Base-by-base conservation (phyloP, 1,140 invertebrate genomes). In the Lucilia cuprina region DNA sequence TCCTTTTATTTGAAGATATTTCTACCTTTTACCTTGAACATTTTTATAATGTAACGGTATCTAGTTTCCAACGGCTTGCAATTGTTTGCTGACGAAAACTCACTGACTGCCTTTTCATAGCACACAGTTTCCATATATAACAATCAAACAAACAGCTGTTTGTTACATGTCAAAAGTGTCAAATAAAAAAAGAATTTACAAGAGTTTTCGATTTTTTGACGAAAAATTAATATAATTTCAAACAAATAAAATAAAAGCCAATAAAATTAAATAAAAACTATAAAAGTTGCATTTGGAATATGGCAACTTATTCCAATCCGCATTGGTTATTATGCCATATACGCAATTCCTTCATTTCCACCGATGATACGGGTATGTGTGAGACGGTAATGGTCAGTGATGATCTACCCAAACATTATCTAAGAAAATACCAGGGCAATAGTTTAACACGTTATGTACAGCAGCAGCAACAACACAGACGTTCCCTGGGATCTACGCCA, bases 301-400 rank as follows among this genome's bases (percentile, higher is more conserved):
- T 98, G 97, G 97, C 97, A 85, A 94, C 97, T 82, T 98, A 97
- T 91, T 97, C 98, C 91, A 97, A 98, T 91, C 95, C 95, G 92
- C 95, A 96, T 85, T 99, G 98, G 95, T 92, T 99, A 41, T 93
- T 98, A 82, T 96, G 96, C 77, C 96, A 98, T 91, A 97, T 98
- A 84, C 93, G 96, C 83, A 97, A 98, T 91, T 98, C 97, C 21
- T 99, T 98, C 91, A 97, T 98, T 87, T 96, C 96, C n/a, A 97
- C 96, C 41, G 98, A 99, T 92, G 97, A 98, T 91, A 98, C 97
- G 88, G 96, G 96, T 93, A 93, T 90, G 87, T 91, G 90, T 84
- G 89, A 91, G 83, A 90, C 95, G 86, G 95, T 96, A 19, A 96
- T 97, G 95, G 92, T 94, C 13, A 94, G 94, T 78, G 95, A 96